Percentiles rank a stretch among this genome's conserved stretches.
Evolutionary conservation across 2,888 invertebrate species (phyloP).

Genomic region (Onthophagus sagittarius): DNA sequence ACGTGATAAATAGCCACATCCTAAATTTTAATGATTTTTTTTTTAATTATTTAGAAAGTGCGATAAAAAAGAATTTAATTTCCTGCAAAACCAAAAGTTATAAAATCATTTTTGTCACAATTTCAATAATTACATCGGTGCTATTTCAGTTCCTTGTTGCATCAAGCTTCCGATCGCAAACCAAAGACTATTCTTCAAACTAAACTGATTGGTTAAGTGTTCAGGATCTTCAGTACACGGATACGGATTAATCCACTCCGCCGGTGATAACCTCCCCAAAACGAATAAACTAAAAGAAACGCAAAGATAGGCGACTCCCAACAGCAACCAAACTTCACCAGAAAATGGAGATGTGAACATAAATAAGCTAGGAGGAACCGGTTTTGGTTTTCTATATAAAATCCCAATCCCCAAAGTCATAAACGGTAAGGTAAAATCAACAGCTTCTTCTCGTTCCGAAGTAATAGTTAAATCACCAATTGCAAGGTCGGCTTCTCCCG

Average conservation of each 20-base stretch:
- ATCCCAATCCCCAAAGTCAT: slow-evolving; percentile 94
- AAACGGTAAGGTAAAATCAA: slow-evolving; percentile 94
- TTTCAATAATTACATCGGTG: slow-evolving; percentile 64
- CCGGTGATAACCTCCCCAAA: slow-evolving; percentile 75
- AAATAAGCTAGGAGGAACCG: slow-evolving; percentile 81
- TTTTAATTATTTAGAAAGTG: too few species aligned
- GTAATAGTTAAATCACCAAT: slow-evolving; percentile 90
- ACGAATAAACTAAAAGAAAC: slow-evolving; percentile 77
- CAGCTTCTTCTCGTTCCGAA: slow-evolving; percentile 79
- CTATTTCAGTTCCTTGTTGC: slow-evolving; percentile 85
- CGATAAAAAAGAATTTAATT: too few species aligned
- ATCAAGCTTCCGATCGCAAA: slow-evolving; percentile 80
- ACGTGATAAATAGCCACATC: too few species aligned
- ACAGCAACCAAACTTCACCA: slow-evolving; percentile 76
- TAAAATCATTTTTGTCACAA: too few species aligned
- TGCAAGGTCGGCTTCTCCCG: slow-evolving; percentile 71
- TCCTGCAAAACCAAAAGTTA: too few species aligned
- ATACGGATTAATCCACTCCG: slow-evolving; percentile 86
- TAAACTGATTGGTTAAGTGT: slow-evolving; percentile 79
- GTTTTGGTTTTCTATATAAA: slow-evolving; percentile 80
- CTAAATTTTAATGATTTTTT: too few species aligned
- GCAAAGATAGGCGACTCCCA: slow-evolving; percentile 75
- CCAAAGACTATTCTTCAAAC: slow-evolving; percentile 82
- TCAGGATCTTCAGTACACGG: slow-evolving; percentile 82
- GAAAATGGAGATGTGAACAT: slow-evolving; percentile 92